Evolutionary conservation across 2,797 vertebrate species (phyloP).

Genomic region (Enteromius unitaeniatus): DNA sequence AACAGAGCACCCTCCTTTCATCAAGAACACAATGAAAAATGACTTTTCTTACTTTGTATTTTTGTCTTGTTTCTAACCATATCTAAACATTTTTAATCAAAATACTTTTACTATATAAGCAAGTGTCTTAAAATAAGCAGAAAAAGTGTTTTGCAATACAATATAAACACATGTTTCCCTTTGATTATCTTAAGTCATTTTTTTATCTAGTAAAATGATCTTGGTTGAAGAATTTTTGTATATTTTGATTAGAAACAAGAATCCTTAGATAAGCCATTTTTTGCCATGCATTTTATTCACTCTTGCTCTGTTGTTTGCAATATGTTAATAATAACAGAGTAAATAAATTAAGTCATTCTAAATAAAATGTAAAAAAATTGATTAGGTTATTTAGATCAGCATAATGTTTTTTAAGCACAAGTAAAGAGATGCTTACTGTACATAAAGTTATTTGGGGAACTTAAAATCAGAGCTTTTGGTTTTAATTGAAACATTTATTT

Average conservation of each 20-base stretch:
- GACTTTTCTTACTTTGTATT: no score
- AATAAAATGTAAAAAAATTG: neutral
- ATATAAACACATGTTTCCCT: no score
- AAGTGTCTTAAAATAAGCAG: no score
- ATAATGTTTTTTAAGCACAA: neutral
- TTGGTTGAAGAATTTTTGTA: no score
- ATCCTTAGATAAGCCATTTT: no score
- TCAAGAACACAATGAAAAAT: neutral
- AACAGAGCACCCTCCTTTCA: neutral
- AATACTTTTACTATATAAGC: no score
- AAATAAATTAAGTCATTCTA: neutral
- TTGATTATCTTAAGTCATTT: no score
- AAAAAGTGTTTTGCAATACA: no score
- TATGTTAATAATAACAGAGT: neutral
- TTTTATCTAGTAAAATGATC: no score
- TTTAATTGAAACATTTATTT: neutral
- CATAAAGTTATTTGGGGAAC: neutral
- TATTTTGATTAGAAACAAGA: no score
- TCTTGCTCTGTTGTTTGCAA: neutral
- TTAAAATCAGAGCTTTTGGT: conserved; percentile 5
- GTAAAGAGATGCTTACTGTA: neutral
- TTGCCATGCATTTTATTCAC: neutral
- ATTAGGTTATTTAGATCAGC: neutral
- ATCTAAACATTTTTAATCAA: no score
- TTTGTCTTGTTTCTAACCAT: no score